A percentile compares a stretch with the other conserved stretches of the same genome.
Conservation (phyloP, 1,140 invertebrate species). For the Brachionus rotundiformis region DNA sequence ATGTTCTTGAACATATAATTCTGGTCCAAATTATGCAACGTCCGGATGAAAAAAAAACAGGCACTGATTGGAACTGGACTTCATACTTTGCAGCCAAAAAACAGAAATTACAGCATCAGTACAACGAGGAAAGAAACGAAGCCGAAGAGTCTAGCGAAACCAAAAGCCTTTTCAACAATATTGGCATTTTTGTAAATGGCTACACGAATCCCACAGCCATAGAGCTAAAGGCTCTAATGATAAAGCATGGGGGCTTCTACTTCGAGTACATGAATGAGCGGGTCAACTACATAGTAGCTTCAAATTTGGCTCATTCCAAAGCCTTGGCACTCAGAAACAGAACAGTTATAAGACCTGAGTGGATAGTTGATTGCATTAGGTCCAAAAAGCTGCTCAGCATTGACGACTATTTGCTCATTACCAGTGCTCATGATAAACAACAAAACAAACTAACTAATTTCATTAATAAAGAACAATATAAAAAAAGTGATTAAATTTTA, state of each 20-base stretch:
- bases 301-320: conserved; percentile 47
- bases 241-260: conserved; percentile 25
- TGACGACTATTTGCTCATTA: conserved; percentile 18
- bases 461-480: neutral
- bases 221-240: conserved; percentile 46
- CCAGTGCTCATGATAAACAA: conserved; percentile 3
- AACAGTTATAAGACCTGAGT: conserved; percentile 27
- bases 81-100: conserved; percentile 49
- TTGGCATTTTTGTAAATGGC: conserved; percentile 44
- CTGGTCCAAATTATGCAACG: neutral
- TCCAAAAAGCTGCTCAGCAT: conserved; percentile 27
- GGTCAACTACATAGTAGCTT: conserved; percentile 44
- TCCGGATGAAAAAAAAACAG: conserved; percentile 37
- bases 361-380: conserved; percentile 39
- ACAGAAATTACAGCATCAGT: conserved; percentile 31
- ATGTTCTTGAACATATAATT: no score
- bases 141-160: neutral
- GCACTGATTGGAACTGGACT: conserved; percentile 16
- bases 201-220: conserved; percentile 47
- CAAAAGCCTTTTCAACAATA: conserved; percentile 36
- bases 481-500: neutral
- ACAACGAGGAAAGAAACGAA: neutral
- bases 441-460: conserved; percentile 30
- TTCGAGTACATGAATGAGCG: conserved; percentile 43
- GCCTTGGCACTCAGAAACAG: conserved; percentile 40